Conservation (phyloP, 2,113 vertebrate species). For the Leptodactylus fuscus region DNA sequence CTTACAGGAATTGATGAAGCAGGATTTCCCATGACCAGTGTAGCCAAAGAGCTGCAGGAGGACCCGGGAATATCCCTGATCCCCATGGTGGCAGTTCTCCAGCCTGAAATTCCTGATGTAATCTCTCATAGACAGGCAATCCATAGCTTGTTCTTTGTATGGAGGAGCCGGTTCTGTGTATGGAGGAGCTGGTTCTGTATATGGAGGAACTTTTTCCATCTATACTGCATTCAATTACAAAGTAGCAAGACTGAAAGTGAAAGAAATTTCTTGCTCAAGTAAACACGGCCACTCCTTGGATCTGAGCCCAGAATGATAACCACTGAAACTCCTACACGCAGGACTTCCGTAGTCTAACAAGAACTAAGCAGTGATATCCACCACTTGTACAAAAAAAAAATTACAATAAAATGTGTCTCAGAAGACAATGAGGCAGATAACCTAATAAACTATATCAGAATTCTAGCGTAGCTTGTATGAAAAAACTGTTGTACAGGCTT, state of each 20-base stretch:
- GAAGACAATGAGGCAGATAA: too few relatives aligned
- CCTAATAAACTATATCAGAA: too few relatives aligned
- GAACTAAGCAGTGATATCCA: too few relatives aligned
- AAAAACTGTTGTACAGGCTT: too few relatives aligned
- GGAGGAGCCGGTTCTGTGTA: background rate
- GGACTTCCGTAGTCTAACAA: too few relatives aligned
- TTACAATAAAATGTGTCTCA: too few relatives aligned
- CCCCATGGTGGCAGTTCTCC: background rate
- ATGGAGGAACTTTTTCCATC: background rate
- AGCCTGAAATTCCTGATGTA: slow-evolving; percentile 2
- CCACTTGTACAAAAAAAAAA: too few relatives aligned
- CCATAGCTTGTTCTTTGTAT: background rate
- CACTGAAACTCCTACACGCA: too few relatives aligned
- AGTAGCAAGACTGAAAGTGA: background rate
- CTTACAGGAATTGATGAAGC: slow-evolving; percentile 29
- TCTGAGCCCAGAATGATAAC: background rate
- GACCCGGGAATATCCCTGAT: background rate
- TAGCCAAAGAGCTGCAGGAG: slow-evolving; percentile 25
- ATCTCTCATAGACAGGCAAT: background rate
- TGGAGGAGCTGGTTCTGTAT: background rate
- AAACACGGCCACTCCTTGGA: background rate
- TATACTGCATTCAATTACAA: too few relatives aligned
- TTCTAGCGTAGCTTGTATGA: too few relatives aligned
- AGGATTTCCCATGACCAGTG: slow-evolving; percentile 24
- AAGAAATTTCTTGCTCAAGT: background rate